phyloP scores from a whole-genome alignment of 2,888 invertebrate species.

The Cryptocephalus primarius region DNA sequence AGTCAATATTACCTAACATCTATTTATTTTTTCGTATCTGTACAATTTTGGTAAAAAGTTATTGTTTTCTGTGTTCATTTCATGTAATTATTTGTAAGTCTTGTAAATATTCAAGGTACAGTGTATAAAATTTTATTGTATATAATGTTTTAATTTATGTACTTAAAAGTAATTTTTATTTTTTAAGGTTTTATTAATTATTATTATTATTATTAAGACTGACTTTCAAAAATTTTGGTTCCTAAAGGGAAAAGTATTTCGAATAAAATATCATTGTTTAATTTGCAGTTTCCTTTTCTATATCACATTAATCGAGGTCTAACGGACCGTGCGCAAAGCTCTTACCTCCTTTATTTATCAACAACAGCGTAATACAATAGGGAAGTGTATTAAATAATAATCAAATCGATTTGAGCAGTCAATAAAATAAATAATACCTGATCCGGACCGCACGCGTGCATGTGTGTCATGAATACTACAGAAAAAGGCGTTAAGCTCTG shows the following conservation, averaged over 20 bases:
- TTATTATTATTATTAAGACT: slow-evolving; percentile 34
- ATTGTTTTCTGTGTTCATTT: slow-evolving; percentile 15
- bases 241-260: slow-evolving; percentile 38
- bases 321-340: too few species aligned
- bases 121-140: slow-evolving; percentile 28
- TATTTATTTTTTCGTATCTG: too few species aligned
- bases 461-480: too few species aligned
- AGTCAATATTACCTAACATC: too few species aligned
- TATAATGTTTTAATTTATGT: slow-evolving; percentile 27
- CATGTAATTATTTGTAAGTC: slow-evolving; percentile 11
- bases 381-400: too few species aligned
- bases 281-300: slow-evolving; percentile 2
- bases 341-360: too few species aligned
- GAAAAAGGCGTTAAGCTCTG: too few species aligned
- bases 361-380: too few species aligned
- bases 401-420: too few species aligned
- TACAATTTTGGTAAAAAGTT: slow-evolving; percentile 1
- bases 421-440: too few species aligned
- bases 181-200: slow-evolving; percentile 24
- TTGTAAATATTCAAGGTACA: slow-evolving; percentile 17
- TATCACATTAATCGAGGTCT: neutral
- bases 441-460: too few species aligned
- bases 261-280: slow-evolving; percentile 24
- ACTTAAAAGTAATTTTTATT: slow-evolving; percentile 27
- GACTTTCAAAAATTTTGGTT: slow-evolving; percentile 38